Evolutionary conservation across 2,113 vertebrate species (phyloP), one percentile per base, ranked within the genome.

Genomic region (Herpetotheres cachinnans): DNA sequence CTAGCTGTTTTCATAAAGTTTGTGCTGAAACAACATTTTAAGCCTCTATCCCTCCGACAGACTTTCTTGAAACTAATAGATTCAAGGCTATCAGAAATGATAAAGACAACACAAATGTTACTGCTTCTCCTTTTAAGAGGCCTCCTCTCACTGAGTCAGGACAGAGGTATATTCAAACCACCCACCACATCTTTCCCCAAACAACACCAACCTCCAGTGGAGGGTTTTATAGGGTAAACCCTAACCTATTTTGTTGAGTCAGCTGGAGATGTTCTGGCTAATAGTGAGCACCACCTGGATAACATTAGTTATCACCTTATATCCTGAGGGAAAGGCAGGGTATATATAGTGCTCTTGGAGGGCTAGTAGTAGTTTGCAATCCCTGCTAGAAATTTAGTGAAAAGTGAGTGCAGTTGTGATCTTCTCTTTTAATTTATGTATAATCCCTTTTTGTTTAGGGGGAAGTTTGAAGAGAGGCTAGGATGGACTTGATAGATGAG

Each of bases 111-210:
- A 24, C 1, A 8, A 36, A 32, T 1, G 0, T 2, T 11, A 4
- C 7, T 16, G 17, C 2, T 17, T 19, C 4, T 65, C 3, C 2
- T 70, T 21, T 73, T 7, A 38, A 11, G 9, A 46, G 1, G 0
- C 3, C 2, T 1, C 7, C 6, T 8, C n/a, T 4, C 52, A n/a
- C 2, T 7, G 0, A 49, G 1, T 5, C 8, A 10, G 21, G 4
- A 17, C 21, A 73, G 0, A 0, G 0, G 11, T 1, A 3, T 10
- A 0, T 4, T 21, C 0, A 29, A 32, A 1, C 7, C 2, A 10
- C 4, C 7, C 6, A 40, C 44, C 5, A n/a, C 19, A 38, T 14
- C 16, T 21, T 32, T 29, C 2, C 13, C 17, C 1, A 58, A 59
- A 0, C 17, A 26, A 3, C 1, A 2, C 4, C 1, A 7, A 0